phyloP scores from a whole-genome alignment of 2,797 vertebrate species.

The Eutrigla gurnardus region DNA sequence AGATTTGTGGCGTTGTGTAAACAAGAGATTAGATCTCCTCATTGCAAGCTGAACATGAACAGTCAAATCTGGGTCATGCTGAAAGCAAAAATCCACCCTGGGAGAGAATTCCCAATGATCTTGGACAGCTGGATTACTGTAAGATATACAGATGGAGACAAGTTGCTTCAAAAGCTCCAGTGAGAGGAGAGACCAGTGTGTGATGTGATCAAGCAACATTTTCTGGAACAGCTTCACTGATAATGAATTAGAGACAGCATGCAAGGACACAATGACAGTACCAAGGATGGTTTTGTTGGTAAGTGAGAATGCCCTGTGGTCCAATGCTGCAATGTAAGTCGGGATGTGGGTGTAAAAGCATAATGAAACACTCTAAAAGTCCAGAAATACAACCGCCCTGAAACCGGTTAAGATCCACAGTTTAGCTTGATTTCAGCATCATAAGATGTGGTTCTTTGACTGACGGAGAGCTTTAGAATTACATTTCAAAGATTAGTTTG shows the following conservation, averaged over 20 bases:
- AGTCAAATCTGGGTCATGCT: constrained; percentile 62
- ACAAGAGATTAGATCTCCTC: constrained; percentile 63
- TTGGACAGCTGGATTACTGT: constrained; percentile 53
- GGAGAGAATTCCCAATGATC: constrained; percentile 50
- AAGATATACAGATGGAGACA: constrained; percentile 43
- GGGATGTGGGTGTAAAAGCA: constrained; percentile 56
- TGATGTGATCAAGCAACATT: constrained; percentile 50
- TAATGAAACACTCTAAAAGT: constrained; percentile 24
- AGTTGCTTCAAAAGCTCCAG: constrained; percentile 48
- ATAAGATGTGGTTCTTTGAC: too few species aligned
- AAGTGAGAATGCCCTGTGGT: constrained; percentile 33
- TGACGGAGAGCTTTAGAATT: too few species aligned
- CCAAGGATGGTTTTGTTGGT: constrained; percentile 24
- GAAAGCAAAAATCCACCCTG: constrained; percentile 52
- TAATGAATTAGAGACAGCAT: constrained; percentile 51
- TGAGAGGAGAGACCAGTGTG: constrained; percentile 31
- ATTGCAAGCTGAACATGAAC: constrained; percentile 42
- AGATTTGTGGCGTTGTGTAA: constrained; percentile 46
- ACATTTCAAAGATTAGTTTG: too few species aligned
- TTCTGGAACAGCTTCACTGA: constrained; percentile 59
- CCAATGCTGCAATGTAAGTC: constrained; percentile 24
- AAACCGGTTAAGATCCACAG: too few species aligned
- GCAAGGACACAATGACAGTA: constrained; percentile 31
- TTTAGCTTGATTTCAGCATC: too few species aligned
- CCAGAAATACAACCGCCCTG: too few species aligned